Evolutionary conservation across 2,113 vertebrate species (phyloP), one percentile per base, ranked within the genome.

Genomic region (Pyxicephalus adspersus): DNA sequence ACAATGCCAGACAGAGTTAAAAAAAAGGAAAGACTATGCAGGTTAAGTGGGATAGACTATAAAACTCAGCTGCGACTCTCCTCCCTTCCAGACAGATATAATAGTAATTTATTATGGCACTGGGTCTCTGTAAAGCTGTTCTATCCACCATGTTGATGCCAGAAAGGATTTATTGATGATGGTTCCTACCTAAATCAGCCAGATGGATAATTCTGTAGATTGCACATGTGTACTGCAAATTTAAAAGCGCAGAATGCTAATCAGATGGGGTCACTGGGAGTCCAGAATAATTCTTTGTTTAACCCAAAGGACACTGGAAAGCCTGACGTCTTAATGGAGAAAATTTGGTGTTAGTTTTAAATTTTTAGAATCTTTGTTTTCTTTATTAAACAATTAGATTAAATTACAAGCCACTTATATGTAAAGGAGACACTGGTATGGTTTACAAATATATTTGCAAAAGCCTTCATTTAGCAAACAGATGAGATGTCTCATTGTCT

Each of bases 101-200:
- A 58, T 74, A n/a, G 16, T 74, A 22, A 74, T 74, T 60, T 60
- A 74, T 31, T 60, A 22, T 2, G 22, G 57, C 29, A 60, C 28
- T 5, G n/a, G 57, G 34, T 74, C 29, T 74, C 58, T 74, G 58
- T 61, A 61, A 61, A 61, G 22, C 58, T 61, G 71, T 74, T 54
- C 28, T 74, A 13, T 74, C 29, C 71, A 23, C 71, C 54, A 60
- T 74, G 71, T 58, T 74, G 54, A 54, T 58, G 71, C 71, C 58
- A 54, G 54, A 74, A 38, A 74, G 60, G 71, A 74, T 74, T 74
- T 74, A 74, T 74, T 58, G 71, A 60, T 38, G 52, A 60, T 74
- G 31, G 71, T 55, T 74, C 71, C 55, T 74, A 74, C 71, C 52
- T 74, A 74, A 60, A 38, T 74, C 71, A 74, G 71, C 71, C 71